Conservation (phyloP, 2,113 vertebrate species). For the Lampris incognitus region DNA sequence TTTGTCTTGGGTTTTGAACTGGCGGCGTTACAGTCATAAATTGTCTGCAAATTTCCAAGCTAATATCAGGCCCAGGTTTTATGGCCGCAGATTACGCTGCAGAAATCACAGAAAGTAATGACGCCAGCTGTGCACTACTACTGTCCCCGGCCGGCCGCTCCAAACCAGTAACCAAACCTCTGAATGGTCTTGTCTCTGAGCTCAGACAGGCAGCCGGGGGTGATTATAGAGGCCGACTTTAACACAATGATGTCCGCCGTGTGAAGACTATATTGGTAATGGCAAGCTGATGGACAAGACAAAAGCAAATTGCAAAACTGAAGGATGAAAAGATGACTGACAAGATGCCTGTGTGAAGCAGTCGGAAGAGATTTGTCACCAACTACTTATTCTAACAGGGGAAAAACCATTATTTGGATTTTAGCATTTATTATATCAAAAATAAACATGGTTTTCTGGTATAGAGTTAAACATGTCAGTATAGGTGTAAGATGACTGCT, state of each 20-base stretch:
- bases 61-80: slow-evolving; percentile 34
- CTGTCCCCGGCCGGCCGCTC: slow-evolving; percentile 51
- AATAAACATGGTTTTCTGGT: too few species aligned
- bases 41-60: slow-evolving; percentile 11
- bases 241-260: neutral
- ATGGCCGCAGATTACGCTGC: slow-evolving; percentile 32
- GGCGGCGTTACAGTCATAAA: slow-evolving; percentile 2
- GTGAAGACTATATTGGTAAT: neutral
- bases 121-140: slow-evolving; percentile 27
- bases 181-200: slow-evolving; percentile 53
- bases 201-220: slow-evolving; percentile 28
- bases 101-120: slow-evolving; percentile 56
- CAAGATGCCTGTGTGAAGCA: too few species aligned
- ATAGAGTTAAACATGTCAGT: too few species aligned
- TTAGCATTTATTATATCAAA: too few species aligned
- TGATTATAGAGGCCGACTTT: slow-evolving; percentile 19
- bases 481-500: too few species aligned
- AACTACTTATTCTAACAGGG: too few species aligned
- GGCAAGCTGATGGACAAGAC: neutral
- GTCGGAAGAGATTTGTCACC: too few species aligned
- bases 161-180: slow-evolving; percentile 53
- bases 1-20: neutral
- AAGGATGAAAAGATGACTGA: too few species aligned
- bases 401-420: too few species aligned
- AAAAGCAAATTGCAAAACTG: neutral